phyloP scores from a whole-genome alignment of 2,797 vertebrate species.

The Hypotaenidia philippensis region DNA sequence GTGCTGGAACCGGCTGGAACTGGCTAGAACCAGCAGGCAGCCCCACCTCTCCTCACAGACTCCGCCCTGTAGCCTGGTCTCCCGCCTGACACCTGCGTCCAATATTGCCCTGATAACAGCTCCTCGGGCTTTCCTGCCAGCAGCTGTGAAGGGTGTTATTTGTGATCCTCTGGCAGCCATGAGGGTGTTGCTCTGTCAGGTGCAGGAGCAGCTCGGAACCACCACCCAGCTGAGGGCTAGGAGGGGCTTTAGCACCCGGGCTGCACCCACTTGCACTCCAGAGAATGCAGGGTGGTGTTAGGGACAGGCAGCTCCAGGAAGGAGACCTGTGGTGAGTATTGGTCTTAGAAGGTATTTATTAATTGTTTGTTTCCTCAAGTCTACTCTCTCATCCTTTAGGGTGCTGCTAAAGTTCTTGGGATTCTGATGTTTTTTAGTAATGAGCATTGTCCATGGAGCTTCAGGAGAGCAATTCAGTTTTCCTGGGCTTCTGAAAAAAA shows the following conservation, averaged over 20 bases:
- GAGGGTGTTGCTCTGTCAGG: accelerated
- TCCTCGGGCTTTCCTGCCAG: accelerated
- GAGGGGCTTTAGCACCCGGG: accelerated
- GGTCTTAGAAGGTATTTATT: accelerated
- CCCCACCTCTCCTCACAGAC: background rate
- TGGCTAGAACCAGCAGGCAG: accelerated
- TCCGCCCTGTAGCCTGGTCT: accelerated
- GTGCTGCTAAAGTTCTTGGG: background rate
- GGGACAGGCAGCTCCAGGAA: accelerated
- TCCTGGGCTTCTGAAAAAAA: background rate
- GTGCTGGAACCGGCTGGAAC: accelerated
- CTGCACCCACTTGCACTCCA: accelerated
- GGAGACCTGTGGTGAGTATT: background rate
- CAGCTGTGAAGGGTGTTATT: background rate
- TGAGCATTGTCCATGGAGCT: background rate
- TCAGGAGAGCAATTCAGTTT: background rate
- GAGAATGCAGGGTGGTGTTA: accelerated
- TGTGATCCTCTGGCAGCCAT: too few relatives aligned
- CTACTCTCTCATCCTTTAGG: background rate
- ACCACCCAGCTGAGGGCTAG: background rate
- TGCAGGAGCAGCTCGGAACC: too few relatives aligned
- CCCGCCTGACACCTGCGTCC: background rate
- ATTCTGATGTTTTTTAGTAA: accelerated
- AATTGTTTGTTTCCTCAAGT: background rate
- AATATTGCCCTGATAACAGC: background rate